Base-by-base conservation (phyloP, 2,113 vertebrate genomes). In the Forbesichthys papilliferus region DNA sequence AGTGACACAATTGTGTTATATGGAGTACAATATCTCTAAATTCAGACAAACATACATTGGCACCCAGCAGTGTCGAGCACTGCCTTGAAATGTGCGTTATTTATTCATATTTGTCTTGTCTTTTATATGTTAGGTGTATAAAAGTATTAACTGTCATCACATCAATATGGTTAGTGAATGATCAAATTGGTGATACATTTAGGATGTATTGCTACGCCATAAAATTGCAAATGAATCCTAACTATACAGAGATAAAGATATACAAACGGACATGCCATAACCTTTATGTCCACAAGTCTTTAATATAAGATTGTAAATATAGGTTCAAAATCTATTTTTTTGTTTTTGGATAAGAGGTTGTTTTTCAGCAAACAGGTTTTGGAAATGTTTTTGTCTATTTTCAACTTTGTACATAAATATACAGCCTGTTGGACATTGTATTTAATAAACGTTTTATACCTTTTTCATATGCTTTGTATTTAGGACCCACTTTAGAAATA, bases 391-490 rank as follows among this genome's bases (percentile, higher is more conserved):
- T 75, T 82, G 62, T 82, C 83, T 90, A 89, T 92, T 92, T 91
- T 88, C 68, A 86, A 86, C 66, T 89, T 88, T 93, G 91, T 93
- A 92, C 68, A 92, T 90, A 81, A 85, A 57, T 77, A 79, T 83
- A 85, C 73, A 74, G 75, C 78, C 75, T 84, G 75, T 78, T 75
- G 65, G 80, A 90, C 79, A 80, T 56, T 87, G 83, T 87, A 85
- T 86, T 88, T 93, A 92, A 90, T 86, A 89, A 89, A 90, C 84
- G 70, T 90, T 92, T 89, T 88, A 87, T 88, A 89, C 72, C 71
- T 84, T 85, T 88, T 92, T 90, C 75, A 33, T 88, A 81, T 84
- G 78, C 87, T 91, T 91, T 80, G 63, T 90, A 89, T 86, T 75
- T 83, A 87, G 81, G 78, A 64, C 82, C 48, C 73, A 78, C 88